Conservation (phyloP, 1,140 invertebrate genomes). For the Dreissena rostriformis region DNA sequence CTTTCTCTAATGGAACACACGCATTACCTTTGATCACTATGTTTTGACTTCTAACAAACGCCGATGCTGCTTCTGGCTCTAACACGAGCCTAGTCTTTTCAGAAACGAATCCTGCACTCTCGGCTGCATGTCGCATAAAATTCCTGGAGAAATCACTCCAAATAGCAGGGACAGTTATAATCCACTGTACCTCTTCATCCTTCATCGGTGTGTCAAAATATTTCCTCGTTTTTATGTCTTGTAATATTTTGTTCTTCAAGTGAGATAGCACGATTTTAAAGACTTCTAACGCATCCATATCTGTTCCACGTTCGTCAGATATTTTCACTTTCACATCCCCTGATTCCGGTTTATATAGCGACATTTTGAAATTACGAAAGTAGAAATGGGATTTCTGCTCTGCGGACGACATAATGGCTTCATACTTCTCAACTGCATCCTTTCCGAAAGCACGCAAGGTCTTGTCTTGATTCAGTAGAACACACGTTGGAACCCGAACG, state of each 20-base stretch:
- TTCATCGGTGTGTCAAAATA: neutral
- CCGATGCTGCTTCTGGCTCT: constrained; percentile 59
- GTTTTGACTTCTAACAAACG: constrained; percentile 41
- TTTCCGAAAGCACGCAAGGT: constrained; percentile 40
- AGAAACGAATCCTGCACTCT: constrained; percentile 48
- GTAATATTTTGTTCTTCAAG: neutral
- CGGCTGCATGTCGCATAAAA: constrained; percentile 52
- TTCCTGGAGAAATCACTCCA: constrained; percentile 48
- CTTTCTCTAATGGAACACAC: neutral
- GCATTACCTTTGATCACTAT: neutral
- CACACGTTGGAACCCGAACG: constrained; percentile 22
- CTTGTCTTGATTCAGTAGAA: constrained; percentile 14
- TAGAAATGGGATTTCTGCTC: constrained; percentile 17
- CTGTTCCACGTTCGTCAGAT: neutral
- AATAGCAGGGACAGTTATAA: constrained; percentile 52
- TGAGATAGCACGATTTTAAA: constrained; percentile 12
- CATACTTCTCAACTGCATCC: constrained; percentile 30
- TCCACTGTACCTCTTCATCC: constrained; percentile 46
- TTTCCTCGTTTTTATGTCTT: neutral
- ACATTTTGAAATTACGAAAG: constrained; percentile 46
- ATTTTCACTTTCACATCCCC: neutral
- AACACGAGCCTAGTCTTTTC: constrained; percentile 45
- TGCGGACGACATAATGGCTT: constrained; percentile 6
- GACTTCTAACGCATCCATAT: neutral
- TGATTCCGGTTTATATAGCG: neutral